These are phyloP conservation scores for Channa striata DNA, from an alignment of 2,797 vertebrate species.

Conservation along the genomic window DNA sequence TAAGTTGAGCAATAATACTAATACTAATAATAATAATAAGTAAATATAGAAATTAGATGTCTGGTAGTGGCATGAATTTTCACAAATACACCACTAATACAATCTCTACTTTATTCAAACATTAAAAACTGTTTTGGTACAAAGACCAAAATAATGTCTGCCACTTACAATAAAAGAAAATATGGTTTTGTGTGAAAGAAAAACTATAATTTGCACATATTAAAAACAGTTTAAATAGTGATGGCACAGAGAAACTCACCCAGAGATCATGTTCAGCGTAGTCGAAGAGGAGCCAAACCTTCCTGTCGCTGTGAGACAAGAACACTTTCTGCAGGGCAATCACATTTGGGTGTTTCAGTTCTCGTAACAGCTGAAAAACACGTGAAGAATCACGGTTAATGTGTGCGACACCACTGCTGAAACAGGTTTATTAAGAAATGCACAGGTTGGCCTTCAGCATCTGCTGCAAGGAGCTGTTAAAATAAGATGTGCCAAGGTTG, in stretches of 20 bases:
- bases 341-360: slow-evolving; percentile 97
- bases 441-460: too few relatives aligned
- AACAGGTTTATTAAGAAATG: neutral
- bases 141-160: neutral
- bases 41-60: too few relatives aligned
- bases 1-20: too few relatives aligned
- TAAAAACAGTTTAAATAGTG: neutral
- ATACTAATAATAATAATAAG: too few relatives aligned
- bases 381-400: neutral
- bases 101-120: neutral
- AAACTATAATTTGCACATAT: neutral
- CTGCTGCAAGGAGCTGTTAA: too few relatives aligned
- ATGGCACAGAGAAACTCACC: slow-evolving; percentile 84
- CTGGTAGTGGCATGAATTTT: too few relatives aligned
- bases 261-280: slow-evolving; percentile 98
- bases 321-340: slow-evolving; percentile 99
- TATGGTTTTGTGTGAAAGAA: neutral
- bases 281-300: slow-evolving; percentile 98
- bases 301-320: slow-evolving; percentile 97
- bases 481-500: too few relatives aligned
- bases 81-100: neutral
- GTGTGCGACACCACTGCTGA: too few relatives aligned
- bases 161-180: neutral
- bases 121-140: neutral
- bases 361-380: slow-evolving; percentile 92